Conservation (phyloP, 2,888 invertebrate species). For the Amphipyra tragopoginis region DNA sequence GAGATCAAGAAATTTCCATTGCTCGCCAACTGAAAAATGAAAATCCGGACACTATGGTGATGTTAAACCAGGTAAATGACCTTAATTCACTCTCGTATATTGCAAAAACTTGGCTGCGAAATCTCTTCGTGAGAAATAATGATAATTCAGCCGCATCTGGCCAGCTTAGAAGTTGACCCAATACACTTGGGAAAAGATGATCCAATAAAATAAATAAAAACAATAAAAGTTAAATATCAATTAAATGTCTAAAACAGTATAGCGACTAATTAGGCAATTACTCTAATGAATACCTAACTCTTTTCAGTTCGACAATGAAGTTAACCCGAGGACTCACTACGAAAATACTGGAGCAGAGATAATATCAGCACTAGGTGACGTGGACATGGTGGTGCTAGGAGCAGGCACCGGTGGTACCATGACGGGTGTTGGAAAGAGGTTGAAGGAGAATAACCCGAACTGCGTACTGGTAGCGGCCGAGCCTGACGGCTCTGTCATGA, state of each 20-base stretch:
- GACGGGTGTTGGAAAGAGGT: constrained; percentile 95
- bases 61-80: constrained; percentile 85
- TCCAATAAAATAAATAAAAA: too few species aligned
- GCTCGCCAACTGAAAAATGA: constrained; percentile 52
- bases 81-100: background rate
- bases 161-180: too few species aligned
- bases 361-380: constrained; percentile 90
- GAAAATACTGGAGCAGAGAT: constrained; percentile 98
- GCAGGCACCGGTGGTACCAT: constrained; percentile 98
- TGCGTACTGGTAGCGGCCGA: constrained; percentile 95
- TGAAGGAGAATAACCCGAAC: constrained; percentile 94
- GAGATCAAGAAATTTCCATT: constrained; percentile 38
- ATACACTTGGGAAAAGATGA: too few species aligned
- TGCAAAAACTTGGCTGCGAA: too few species aligned
- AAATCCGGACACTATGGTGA: constrained; percentile 54
- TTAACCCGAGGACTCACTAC: constrained; percentile 98
- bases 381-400: constrained; percentile 94
- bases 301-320: constrained; percentile 94
- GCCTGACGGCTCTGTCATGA: constrained; percentile 94
- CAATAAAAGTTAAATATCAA: too few species aligned
- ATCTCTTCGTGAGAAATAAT: too few species aligned
- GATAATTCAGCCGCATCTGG: too few species aligned
- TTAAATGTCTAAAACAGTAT: too few species aligned
- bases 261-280: background rate
- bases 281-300: background rate